phyloP scores from a whole-genome alignment of 2,797 vertebrate species.

The Oophaga sylvatica region DNA sequence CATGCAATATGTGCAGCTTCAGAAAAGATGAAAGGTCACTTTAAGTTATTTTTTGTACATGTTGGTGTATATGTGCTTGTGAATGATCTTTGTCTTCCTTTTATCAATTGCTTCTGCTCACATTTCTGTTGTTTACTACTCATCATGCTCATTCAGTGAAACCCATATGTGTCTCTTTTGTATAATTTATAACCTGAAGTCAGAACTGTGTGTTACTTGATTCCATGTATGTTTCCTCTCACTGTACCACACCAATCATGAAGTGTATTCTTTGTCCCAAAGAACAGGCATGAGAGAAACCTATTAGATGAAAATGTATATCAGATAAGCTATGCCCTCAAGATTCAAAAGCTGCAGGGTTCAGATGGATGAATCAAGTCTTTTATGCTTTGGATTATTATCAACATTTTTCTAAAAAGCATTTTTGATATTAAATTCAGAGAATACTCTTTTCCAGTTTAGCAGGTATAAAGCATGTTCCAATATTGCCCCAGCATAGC shows the following conservation, averaged over 20 bases:
- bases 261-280: neutral
- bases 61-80: neutral
- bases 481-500: too few relatives aligned
- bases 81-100: neutral
- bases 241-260: neutral
- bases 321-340: neutral
- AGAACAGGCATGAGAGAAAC: neutral
- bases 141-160: constrained; percentile 15
- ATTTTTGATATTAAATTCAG: too few relatives aligned
- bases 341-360: neutral
- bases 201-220: constrained; percentile 29
- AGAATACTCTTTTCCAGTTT: too few relatives aligned
- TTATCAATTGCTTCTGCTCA: neutral
- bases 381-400: neutral
- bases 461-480: too few relatives aligned
- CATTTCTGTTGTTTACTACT: constrained; percentile 2
- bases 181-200: constrained; percentile 51
- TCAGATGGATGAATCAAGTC: neutral
- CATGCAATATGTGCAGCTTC: neutral
- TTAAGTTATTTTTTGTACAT: neutral
- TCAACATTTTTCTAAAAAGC: too few relatives aligned
- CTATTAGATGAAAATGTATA: too few relatives aligned
- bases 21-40: neutral
- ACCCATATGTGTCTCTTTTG: constrained; percentile 44
- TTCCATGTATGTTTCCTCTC: neutral